A percentile compares a stretch with the other conserved stretches of the same genome.
Conservation (phyloP, 2,888 invertebrate genomes). For the Coelinius sp. region DNA sequence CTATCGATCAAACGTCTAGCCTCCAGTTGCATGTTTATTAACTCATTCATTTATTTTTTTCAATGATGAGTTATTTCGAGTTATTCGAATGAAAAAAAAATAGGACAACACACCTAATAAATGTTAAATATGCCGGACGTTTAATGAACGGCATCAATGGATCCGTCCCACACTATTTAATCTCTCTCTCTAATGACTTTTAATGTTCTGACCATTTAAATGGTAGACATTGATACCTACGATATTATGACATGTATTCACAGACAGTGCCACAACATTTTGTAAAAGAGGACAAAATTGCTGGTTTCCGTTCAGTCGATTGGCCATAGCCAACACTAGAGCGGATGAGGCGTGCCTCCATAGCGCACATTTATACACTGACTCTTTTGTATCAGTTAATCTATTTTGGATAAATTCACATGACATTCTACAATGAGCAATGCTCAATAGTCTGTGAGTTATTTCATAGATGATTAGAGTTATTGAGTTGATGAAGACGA, state of each 20-base stretch:
- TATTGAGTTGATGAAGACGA: no score
- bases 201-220: conserved; percentile 38
- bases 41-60: neutral
- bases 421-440: conserved; percentile 36
- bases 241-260: conserved; percentile 48
- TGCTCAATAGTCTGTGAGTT: no score
- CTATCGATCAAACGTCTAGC: neutral
- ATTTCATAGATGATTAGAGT: no score
- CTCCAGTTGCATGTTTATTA: neutral
- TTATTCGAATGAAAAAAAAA: neutral
- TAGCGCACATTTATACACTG: conserved; percentile 54
- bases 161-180: neutral
- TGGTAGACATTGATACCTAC: conserved; percentile 44
- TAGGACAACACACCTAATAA: conserved; percentile 15
- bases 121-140: conserved; percentile 6
- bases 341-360: conserved; percentile 67
- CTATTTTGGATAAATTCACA: conserved; percentile 42
- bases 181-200: conserved; percentile 34
- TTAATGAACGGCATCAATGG: conserved; percentile 3
- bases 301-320: conserved; percentile 59
- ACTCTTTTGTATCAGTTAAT: conserved; percentile 40
- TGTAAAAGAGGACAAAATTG: conserved; percentile 66
- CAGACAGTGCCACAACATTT: conserved; percentile 50
- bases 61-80: no score
- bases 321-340: conserved; percentile 57